A percentile compares a stretch with the other conserved stretches of the same genome.
Conservation (phyloP, 2,888 invertebrate genomes). For the Drosophila putrida region DNA sequence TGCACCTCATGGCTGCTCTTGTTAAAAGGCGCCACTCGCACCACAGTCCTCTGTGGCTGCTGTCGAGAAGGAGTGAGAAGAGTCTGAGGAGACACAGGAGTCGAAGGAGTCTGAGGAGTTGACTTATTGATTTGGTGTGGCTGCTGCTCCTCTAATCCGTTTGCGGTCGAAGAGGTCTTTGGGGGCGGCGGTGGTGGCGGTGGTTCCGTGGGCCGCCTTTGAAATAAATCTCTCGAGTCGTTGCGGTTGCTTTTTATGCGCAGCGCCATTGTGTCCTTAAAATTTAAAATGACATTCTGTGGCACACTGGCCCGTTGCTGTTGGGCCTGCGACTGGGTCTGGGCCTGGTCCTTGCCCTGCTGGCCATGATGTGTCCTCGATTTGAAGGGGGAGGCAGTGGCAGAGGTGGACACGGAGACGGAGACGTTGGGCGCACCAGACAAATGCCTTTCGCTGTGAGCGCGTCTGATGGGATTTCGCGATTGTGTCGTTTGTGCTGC, state of each 20-base stretch:
- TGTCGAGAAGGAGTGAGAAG: slow-evolving; percentile 45
- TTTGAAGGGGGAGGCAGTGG: neutral
- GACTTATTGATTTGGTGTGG: slow-evolving; percentile 85
- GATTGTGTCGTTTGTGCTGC: slow-evolving; percentile 82
- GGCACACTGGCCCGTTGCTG: slow-evolving; percentile 42
- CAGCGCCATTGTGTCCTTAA: slow-evolving; percentile 93
- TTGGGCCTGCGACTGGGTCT: slow-evolving; percentile 67
- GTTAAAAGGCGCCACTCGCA: slow-evolving; percentile 86
- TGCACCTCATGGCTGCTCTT: slow-evolving; percentile 84
- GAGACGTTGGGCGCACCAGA: slow-evolving; percentile 55
- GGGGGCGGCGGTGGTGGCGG: slow-evolving; percentile 86
- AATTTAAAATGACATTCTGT: slow-evolving; percentile 82
- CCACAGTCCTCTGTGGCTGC: slow-evolving; percentile 84
- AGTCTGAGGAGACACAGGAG: slow-evolving; percentile 11
- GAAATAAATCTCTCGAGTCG: slow-evolving; percentile 88
- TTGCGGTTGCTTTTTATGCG: slow-evolving; percentile 88
- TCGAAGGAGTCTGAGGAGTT: slow-evolving; percentile 2
- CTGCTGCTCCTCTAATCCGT: slow-evolving; percentile 66
- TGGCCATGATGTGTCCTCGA: slow-evolving; percentile 29
- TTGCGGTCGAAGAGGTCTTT: slow-evolving; percentile 53
- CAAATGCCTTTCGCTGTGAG: slow-evolving; percentile 84
- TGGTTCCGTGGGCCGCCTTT: slow-evolving; percentile 85
- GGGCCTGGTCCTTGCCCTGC: slow-evolving; percentile 1
- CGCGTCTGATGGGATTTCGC: slow-evolving; percentile 85
- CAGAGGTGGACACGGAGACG: slow-evolving; percentile 61